phyloP scores from a whole-genome alignment of 2,797 vertebrate species.

The Neopelma chrysocephalum region DNA sequence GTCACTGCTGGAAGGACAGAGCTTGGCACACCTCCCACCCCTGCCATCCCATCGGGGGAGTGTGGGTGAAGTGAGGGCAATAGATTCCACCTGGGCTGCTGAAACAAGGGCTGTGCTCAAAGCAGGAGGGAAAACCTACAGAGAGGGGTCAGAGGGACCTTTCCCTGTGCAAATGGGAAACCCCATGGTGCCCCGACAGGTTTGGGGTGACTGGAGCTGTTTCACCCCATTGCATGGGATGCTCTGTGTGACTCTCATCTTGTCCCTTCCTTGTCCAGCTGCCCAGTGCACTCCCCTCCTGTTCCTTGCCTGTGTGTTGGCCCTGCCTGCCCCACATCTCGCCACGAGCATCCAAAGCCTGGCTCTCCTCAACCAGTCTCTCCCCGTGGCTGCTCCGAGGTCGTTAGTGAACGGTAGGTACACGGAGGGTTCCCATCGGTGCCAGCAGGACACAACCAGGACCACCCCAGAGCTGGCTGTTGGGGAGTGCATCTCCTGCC shows the following conservation, averaged over 20 bases:
- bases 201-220: background rate
- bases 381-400: background rate
- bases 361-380: background rate
- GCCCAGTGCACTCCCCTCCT: background rate
- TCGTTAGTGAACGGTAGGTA: background rate
- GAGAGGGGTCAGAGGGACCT: background rate
- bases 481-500: background rate
- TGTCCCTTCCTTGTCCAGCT: background rate
- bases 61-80: background rate
- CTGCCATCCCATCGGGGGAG: rapidly evolving
- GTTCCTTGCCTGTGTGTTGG: background rate
- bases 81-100: background rate
- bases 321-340: background rate
- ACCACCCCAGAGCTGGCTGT: background rate
- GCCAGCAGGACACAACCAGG: background rate
- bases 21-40: rapidly evolving
- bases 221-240: background rate
- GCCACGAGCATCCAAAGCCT: background rate
- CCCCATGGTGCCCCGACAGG: rapidly evolving
- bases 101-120: background rate
- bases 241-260: background rate
- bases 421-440: background rate
- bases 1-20: background rate
- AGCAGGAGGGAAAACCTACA: background rate
- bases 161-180: background rate